phyloP scores from a whole-genome alignment of 2,797 vertebrate species.

The Takifugu ocellatus region DNA sequence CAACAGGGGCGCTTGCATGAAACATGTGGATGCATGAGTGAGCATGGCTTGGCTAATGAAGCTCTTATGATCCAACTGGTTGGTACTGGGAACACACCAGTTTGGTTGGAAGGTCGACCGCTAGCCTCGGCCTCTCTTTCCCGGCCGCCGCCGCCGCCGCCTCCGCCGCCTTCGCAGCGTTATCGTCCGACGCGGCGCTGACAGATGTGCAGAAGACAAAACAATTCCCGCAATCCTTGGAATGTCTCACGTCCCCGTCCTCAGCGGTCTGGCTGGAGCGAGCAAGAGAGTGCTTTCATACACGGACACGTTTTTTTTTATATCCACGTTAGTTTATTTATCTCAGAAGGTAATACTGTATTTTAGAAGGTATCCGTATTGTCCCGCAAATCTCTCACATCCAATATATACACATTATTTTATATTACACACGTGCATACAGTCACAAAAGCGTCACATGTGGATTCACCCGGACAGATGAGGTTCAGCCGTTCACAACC shows the following conservation, averaged over 20 bases:
- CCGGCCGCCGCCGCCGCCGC: too few relatives aligned
- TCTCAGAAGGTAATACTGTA: constrained; percentile 77
- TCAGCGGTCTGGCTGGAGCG: constrained; percentile 42
- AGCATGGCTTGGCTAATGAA: too few relatives aligned
- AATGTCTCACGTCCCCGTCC: constrained; percentile 49
- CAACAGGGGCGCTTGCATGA: too few relatives aligned
- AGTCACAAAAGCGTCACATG: constrained; percentile 61
- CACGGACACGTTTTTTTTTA: not conserved
- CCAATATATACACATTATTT: constrained; percentile 72
- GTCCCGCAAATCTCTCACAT: constrained; percentile 65
- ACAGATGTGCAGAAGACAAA: constrained; percentile 56
- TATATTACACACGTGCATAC: constrained; percentile 55
- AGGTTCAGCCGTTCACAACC: constrained; percentile 49
- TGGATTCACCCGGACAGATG: constrained; percentile 42
- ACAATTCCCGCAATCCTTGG: constrained; percentile 66
- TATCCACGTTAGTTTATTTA: constrained; percentile 71
- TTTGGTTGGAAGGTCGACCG: too few relatives aligned
- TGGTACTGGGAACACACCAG: too few relatives aligned
- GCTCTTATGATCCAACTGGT: too few relatives aligned
- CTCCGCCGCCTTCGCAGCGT: constrained; percentile 26
- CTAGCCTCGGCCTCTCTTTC: too few relatives aligned
- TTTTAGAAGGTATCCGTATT: constrained; percentile 55
- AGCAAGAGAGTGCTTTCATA: constrained; percentile 8
- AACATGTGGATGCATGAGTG: too few relatives aligned
- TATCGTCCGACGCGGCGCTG: not conserved